A percentile compares a stretch with the other conserved stretches of the same genome.
Conservation (phyloP, 2,888 invertebrate genomes). For the Pyralis farinalis region DNA sequence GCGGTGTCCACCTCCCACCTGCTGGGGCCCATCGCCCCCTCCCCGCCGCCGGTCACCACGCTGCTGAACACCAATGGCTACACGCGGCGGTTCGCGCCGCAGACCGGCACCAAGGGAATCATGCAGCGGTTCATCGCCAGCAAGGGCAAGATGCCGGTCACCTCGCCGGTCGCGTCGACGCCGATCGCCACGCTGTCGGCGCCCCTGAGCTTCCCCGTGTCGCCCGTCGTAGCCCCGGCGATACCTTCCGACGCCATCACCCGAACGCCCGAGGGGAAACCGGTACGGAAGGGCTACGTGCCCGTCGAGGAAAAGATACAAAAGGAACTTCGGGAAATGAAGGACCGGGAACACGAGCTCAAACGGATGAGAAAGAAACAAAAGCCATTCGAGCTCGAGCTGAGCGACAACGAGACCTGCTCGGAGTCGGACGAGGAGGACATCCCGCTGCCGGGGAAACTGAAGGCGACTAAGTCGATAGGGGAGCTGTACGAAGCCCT, state of each 20-base stretch:
- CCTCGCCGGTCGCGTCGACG: constrained; percentile 44
- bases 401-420: constrained; percentile 80
- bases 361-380: constrained; percentile 84
- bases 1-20: constrained; percentile 72
- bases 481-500: constrained; percentile 84
- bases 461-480: constrained; percentile 84
- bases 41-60: constrained; percentile 54
- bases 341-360: constrained; percentile 89
- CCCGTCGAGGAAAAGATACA: constrained; percentile 95
- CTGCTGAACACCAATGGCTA: constrained; percentile 71
- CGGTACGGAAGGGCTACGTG: constrained; percentile 88
- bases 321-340: constrained; percentile 91
- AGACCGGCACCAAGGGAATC: constrained; percentile 86
- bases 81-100: constrained; percentile 83
- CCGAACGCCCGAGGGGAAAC: constrained; percentile 82
- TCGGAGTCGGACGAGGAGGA: constrained; percentile 82
- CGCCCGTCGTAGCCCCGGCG: constrained; percentile 43
- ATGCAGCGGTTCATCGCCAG: constrained; percentile 93
- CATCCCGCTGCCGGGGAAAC: constrained; percentile 80
- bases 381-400: constrained; percentile 83
- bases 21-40: constrained; percentile 56
- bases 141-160: constrained; percentile 84
- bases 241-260: constrained; percentile 64
- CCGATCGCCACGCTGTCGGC: constrained; percentile 38
- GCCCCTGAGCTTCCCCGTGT: constrained; percentile 54